Conservation (phyloP, 2,888 invertebrate genomes). For the Latrodectus elegans region DNA sequence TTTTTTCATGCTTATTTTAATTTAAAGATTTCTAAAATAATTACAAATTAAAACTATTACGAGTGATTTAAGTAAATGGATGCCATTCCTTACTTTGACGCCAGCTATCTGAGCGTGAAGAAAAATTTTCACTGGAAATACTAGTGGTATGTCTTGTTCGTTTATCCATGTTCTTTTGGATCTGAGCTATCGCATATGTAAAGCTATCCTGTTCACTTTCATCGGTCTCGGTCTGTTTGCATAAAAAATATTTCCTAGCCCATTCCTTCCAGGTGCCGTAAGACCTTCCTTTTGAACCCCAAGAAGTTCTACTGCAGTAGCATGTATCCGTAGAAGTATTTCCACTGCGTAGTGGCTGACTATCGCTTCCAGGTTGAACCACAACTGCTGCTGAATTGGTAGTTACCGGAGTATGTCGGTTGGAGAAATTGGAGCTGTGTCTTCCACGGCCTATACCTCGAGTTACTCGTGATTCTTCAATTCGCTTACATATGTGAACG, state of each 20-base stretch:
- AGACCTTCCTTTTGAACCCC: constrained; percentile 27
- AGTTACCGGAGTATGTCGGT: constrained; percentile 89
- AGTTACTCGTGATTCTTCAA: constrained; percentile 93
- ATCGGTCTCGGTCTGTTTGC: constrained; percentile 43
- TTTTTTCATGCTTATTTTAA: too few species aligned
- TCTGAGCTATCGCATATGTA: constrained; percentile 84
- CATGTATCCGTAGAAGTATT: constrained; percentile 41
- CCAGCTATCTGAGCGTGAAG: constrained; percentile 91
- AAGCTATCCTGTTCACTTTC: constrained; percentile 78
- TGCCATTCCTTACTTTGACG: constrained; percentile 73
- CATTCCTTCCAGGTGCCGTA: constrained; percentile 56
- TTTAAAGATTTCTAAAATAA: too few species aligned
- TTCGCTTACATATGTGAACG: constrained; percentile 94
- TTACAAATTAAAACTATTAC: too few species aligned
- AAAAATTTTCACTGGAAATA: constrained; percentile 87
- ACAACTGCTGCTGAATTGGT: constrained; percentile 82
- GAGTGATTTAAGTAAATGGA: too few species aligned
- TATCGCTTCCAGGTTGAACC: constrained; percentile 45
- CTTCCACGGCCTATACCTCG: constrained; percentile 89
- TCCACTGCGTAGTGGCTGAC: constrained; percentile 81
- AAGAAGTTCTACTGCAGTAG: constrained; percentile 42
- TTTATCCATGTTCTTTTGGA: constrained; percentile 80
- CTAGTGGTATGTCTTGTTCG: constrained; percentile 81
- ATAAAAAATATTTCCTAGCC: constrained; percentile 62
- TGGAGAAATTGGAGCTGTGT: constrained; percentile 90